Evolutionary conservation across 2,888 invertebrate genomes (phyloP).

Genomic region (Frankliniella fusca): DNA sequence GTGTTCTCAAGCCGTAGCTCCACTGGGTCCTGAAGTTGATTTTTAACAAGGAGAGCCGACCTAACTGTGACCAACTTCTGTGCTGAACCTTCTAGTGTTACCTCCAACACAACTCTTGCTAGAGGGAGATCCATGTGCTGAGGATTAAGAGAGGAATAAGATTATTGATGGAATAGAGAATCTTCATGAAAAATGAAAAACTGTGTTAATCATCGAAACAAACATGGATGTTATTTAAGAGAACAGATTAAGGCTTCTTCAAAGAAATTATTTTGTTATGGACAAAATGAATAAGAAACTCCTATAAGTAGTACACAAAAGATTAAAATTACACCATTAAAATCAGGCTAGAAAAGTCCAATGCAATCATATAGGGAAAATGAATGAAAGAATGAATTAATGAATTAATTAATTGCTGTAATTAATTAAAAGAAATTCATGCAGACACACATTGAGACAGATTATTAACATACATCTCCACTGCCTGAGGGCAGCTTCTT

Average conservation of each 20-base stretch:
- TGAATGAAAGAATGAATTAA: background rate
- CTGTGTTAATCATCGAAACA: too few relatives aligned
- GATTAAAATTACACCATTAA: background rate
- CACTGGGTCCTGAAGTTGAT: constrained; percentile 68
- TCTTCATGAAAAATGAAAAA: too few relatives aligned
- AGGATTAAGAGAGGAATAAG: constrained; percentile 7
- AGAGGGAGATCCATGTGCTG: constrained; percentile 45
- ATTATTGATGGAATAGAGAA: too few relatives aligned
- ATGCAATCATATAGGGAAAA: too few relatives aligned
- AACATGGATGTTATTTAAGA: too few relatives aligned
- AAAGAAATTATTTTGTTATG: too few relatives aligned
- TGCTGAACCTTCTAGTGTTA: constrained; percentile 88
- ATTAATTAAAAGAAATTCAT: background rate
- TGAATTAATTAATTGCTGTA: background rate
- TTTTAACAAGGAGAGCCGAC: constrained; percentile 78
- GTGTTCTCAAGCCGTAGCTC: constrained; percentile 66
- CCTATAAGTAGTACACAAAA: too few relatives aligned
- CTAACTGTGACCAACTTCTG: constrained; percentile 88
- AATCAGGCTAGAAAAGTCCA: background rate
- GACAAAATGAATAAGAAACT: too few relatives aligned
- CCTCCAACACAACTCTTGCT: constrained; percentile 84
- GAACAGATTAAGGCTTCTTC: too few relatives aligned
- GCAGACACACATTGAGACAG: background rate
- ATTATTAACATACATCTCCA: constrained; percentile 16
- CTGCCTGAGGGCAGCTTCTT: constrained; percentile 36